These are phyloP conservation scores for Eonycteris spelaea DNA, from an alignment of 2,113 vertebrate genomes.

Conservation along the genomic window DNA sequence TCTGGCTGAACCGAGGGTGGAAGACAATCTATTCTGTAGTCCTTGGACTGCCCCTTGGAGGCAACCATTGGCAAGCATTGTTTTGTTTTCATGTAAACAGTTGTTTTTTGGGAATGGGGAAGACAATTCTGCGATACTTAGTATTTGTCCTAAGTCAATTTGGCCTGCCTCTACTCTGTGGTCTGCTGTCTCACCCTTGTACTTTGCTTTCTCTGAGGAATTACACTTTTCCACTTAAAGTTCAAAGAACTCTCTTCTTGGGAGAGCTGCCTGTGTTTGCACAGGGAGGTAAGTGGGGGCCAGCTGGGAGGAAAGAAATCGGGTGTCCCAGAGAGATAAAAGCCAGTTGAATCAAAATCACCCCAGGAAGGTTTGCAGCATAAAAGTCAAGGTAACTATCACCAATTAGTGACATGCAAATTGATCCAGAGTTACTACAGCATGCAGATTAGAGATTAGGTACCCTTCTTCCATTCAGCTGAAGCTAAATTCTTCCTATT, in stretches of 20 bases:
- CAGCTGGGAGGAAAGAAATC: background rate
- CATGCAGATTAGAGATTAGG: accelerated
- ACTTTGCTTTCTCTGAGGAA: background rate
- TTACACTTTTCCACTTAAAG: background rate
- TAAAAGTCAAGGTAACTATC: background rate
- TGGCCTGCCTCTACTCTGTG: background rate
- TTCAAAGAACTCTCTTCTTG: background rate
- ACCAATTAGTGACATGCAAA: accelerated
- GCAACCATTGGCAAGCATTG: background rate
- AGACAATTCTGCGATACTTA: background rate
- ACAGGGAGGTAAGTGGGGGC: background rate
- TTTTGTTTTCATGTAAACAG: background rate
- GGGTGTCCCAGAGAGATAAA: background rate
- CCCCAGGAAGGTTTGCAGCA: accelerated
- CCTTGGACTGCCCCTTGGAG: background rate
- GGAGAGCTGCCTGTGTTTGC: background rate
- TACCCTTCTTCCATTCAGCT: accelerated
- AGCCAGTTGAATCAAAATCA: background rate
- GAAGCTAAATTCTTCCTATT: accelerated
- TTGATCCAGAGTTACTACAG: too few relatives aligned
- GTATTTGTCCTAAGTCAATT: accelerated
- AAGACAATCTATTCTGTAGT: background rate
- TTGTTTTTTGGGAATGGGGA: background rate
- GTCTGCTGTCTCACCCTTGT: accelerated
- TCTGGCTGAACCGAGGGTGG: constrained; percentile 13